Percentiles rank a stretch among this genome's conserved stretches.
Evolutionary conservation across 2,888 invertebrate species (phyloP).

Genomic region (Rotaria sp.): DNA sequence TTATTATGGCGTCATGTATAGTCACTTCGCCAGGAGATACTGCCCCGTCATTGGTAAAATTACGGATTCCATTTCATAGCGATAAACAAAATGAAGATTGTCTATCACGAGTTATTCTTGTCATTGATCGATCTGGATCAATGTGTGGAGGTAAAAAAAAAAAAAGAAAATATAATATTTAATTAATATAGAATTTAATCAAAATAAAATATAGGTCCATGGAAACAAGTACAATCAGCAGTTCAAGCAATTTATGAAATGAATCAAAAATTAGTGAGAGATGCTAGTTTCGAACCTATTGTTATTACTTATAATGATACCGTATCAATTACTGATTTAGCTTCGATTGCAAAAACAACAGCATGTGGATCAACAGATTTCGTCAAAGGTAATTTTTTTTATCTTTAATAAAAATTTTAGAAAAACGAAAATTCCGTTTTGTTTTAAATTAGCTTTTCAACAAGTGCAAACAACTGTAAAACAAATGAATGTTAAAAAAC

Average conservation of each 20-base stretch:
- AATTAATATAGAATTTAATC: background rate
- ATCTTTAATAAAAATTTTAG: too few relatives aligned
- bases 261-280: background rate
- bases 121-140: constrained; percentile 15
- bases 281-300: background rate
- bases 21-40: background rate
- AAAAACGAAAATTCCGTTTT: too few relatives aligned
- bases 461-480: background rate
- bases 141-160: constrained; percentile 16
- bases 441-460: background rate
- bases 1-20: background rate
- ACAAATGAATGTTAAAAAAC: background rate
- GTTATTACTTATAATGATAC: constrained; percentile 15
- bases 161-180: background rate
- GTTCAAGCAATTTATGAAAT: background rate
- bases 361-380: background rate
- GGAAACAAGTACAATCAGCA: constrained; percentile 18
- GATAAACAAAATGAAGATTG: constrained; percentile 1
- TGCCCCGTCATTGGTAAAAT: background rate
- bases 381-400: background rate
- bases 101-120: constrained; percentile 5
- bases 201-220: background rate
- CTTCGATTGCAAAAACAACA: background rate
- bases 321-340: background rate
- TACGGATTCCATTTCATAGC: background rate